Percentiles rank a stretch among this genome's conserved stretches.
phyloP scores from a whole-genome alignment of 2,888 invertebrate species.

The Drosophila austrosaltans region DNA sequence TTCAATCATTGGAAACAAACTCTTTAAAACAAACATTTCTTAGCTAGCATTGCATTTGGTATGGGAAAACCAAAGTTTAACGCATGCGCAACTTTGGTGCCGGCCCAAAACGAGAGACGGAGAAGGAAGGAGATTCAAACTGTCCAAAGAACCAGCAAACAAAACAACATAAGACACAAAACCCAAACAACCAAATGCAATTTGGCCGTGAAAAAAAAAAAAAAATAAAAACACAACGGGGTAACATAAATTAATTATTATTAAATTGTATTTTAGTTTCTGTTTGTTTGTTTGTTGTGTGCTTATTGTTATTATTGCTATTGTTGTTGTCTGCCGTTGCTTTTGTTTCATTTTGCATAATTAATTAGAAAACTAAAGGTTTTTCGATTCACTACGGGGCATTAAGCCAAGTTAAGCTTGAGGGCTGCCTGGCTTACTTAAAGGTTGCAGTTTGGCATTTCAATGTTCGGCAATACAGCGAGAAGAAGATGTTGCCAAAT shows the following conservation, averaged over 20 bases:
- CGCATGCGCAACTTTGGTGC: too few relatives aligned
- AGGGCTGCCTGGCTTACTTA: conserved; percentile 3
- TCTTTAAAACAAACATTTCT: too few relatives aligned
- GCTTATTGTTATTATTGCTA: not conserved
- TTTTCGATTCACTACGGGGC: not conserved
- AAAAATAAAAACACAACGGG: conserved; percentile 45
- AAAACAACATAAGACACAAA: conserved; percentile 16
- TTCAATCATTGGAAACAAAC: too few relatives aligned
- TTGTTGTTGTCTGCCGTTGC: not conserved
- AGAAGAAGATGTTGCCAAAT: conserved; percentile 8
- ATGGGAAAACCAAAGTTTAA: too few relatives aligned
- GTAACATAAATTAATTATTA: conserved; percentile 71
- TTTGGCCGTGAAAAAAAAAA: conserved; percentile 71
- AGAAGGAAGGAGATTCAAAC: not conserved
- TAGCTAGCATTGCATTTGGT: too few relatives aligned
- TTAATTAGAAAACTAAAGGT: conserved; percentile 14
- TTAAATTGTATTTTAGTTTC: conserved; percentile 46
- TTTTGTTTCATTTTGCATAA: conserved; percentile 7
- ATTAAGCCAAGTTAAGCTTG: conserved; percentile 18
- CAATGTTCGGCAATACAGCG: not conserved
- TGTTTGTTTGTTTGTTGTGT: conserved; percentile 32
- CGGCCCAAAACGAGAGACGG: not conserved
- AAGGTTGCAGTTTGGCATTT: conserved; percentile 4
- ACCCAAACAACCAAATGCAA: conserved; percentile 54
- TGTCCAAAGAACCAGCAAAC: conserved; percentile 9